Evolutionary conservation across 2,888 invertebrate species (phyloP).

Genomic region (Perizoma flavofasciatum): DNA sequence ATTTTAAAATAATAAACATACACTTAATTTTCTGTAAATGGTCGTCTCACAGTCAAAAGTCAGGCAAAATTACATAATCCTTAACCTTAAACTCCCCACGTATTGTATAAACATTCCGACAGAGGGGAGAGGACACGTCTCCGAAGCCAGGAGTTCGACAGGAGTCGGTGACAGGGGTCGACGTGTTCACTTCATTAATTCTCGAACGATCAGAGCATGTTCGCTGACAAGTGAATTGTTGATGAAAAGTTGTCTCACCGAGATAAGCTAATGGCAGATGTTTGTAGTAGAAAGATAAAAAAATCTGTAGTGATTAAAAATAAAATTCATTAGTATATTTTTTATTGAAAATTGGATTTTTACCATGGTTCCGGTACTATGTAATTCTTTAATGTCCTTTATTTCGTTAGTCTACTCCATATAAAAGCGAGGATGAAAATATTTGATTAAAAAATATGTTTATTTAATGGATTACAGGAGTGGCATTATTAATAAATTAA

Average conservation of each 20-base stretch:
- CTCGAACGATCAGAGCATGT: slow-evolving; percentile 67
- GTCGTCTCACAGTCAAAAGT: background rate
- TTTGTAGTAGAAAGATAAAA: slow-evolving; percentile 7
- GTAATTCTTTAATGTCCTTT: too few relatives aligned
- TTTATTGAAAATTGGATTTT: too few relatives aligned
- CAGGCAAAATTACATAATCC: slow-evolving; percentile 19
- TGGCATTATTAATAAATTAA: too few relatives aligned
- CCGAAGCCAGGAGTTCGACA: slow-evolving; percentile 54
- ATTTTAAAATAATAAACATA: too few relatives aligned
- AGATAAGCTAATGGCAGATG: slow-evolving; percentile 25
- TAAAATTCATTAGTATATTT: too few relatives aligned
- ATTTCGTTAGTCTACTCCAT: too few relatives aligned
- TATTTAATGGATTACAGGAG: too few relatives aligned
- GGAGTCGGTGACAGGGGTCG: slow-evolving; percentile 76
- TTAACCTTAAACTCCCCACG: slow-evolving; percentile 47
- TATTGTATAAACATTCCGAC: slow-evolving; percentile 72
- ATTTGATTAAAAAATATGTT: too few relatives aligned
- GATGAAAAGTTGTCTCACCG: slow-evolving; percentile 25
- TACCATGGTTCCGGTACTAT: too few relatives aligned
- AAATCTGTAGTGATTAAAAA: too few relatives aligned
- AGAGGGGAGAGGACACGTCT: slow-evolving; percentile 54
- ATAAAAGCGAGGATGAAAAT: too few relatives aligned
- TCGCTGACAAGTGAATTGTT: slow-evolving; percentile 40
- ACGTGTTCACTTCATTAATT: slow-evolving; percentile 82
- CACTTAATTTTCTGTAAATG: too few relatives aligned